A percentile compares a stretch with the other conserved stretches of the same genome.
phyloP scores from a whole-genome alignment of 2,797 vertebrate genomes.

The Myotis daubentonii region DNA sequence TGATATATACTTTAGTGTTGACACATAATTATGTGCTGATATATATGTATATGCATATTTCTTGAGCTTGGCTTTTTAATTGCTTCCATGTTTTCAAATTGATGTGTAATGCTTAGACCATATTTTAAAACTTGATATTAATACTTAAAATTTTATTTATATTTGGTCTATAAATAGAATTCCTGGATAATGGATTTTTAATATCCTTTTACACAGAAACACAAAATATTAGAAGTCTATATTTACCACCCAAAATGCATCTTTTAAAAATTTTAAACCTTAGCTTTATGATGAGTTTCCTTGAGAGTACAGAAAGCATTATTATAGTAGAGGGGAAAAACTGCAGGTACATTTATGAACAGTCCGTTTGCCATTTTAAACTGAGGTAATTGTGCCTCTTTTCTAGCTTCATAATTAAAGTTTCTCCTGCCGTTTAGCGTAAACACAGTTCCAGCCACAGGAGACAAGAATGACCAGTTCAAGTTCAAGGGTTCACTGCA shows the following conservation, averaged over 20 bases:
- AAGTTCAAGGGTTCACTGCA: slow-evolving; percentile 88
- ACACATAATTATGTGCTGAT: neutral
- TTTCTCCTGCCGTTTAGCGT: slow-evolving; percentile 80
- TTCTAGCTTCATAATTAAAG: slow-evolving; percentile 80
- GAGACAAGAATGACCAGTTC: slow-evolving; percentile 84
- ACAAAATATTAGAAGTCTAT: neutral
- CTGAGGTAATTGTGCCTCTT: slow-evolving; percentile 25
- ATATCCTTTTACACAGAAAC: neutral
- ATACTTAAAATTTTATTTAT: neutral
- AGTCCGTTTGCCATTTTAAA: slow-evolving; percentile 29
- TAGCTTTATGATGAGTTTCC: neutral
- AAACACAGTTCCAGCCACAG: slow-evolving; percentile 82
- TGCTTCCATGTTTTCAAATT: neutral
- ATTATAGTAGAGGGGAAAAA: neutral
- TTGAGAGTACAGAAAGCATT: neutral
- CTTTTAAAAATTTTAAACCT: neutral
- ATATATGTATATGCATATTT: neutral
- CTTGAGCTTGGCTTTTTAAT: neutral
- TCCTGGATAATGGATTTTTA: neutral
- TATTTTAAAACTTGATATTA: slow-evolving; percentile 17
- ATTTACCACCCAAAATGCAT: neutral
- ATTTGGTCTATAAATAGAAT: neutral
- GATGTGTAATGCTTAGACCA: neutral
- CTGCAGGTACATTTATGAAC: neutral
- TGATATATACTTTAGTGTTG: neutral